Evolutionary conservation across 1,140 invertebrate genomes (phyloP), one percentile per base, ranked within the genome.

Genomic region (Apis mellifera): DNA sequence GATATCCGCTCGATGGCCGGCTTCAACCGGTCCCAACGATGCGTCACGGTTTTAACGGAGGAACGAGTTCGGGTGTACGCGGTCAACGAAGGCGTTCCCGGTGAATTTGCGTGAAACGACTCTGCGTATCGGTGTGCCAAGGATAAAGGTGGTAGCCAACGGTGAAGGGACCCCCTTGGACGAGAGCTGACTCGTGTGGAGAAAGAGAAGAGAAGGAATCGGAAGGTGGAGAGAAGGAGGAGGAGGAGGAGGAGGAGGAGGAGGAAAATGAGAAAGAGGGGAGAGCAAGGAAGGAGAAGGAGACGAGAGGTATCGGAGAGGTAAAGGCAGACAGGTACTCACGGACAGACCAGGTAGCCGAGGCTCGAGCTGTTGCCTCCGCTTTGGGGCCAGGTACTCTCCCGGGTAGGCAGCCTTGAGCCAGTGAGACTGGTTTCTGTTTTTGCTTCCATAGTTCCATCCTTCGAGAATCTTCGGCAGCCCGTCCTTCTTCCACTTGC

Each of bases 361-460:
- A 78, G 84, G 78, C 86, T 68, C 85, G 68, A 60, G 76, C 76
- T 66, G 73, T 66, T 71, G 77, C 62, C 79, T 82, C 64, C 9
- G 42, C 79, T 76, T 23, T 68, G 76, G 52, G 54, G 69, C 83
- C 86, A 77, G 86, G 66, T 82, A 76, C 62, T 69, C 75, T 79
- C 76, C 42, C 54, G 84, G 88, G 77, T 82, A 84, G 88, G 81
- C 93, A 94, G 92, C 93, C 93, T 94, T 94, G 93, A 94, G 92
- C 91, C 92, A 93, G 92, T 93, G 92, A 94, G 93, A 94, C 93
- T 94, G 93, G 93, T 94, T 94, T 94, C 93, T 94, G 93, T 94
- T 94, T 94, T 94, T 94, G 92, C 93, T 93, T 93, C 92, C 91
- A 93, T 92, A 92, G 91, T 92, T 91, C 89, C 90, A 93, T 94